Conservation (phyloP, 2,113 vertebrate genomes). For the Oophaga pumilio region DNA sequence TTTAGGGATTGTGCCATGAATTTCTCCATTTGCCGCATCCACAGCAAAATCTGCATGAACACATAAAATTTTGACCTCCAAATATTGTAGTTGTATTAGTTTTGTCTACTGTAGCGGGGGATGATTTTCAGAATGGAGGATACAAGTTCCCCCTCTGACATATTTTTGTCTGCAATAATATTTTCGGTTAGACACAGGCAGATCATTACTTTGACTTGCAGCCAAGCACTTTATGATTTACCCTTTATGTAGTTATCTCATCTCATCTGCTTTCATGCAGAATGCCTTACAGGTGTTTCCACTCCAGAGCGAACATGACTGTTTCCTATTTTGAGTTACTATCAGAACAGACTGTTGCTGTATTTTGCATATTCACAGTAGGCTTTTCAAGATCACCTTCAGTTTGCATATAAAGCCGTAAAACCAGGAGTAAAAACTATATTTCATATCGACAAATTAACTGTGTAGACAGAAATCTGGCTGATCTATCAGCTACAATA, state of each 20-base stretch:
- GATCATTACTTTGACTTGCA: slow-evolving; percentile 16
- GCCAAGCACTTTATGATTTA: slow-evolving; percentile 9
- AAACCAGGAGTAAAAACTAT: neutral
- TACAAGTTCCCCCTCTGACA: neutral
- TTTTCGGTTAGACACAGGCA: neutral
- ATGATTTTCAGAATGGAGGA: neutral
- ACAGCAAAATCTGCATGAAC: neutral
- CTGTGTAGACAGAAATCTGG: neutral
- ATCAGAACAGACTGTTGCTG: slow-evolving; percentile 27
- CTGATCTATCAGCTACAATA: neutral
- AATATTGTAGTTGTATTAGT: neutral
- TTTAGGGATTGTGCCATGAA: neutral
- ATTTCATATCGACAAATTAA: neutral
- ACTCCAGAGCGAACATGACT: slow-evolving; percentile 36
- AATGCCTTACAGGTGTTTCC: slow-evolving; percentile 54
- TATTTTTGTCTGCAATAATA: slow-evolving; percentile 4
- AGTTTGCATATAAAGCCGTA: slow-evolving; percentile 4
- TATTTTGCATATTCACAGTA: slow-evolving; percentile 44
- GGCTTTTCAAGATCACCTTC: slow-evolving; percentile 41
- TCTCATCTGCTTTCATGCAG: slow-evolving; percentile 46
- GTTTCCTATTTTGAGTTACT: slow-evolving; percentile 37
- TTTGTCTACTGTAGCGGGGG: neutral
- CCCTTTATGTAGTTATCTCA: slow-evolving; percentile 26
- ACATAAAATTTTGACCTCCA: neutral
- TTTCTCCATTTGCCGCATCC: neutral